A percentile compares a stretch with the other conserved stretches of the same genome.
Evolutionary conservation across 2,888 invertebrate species (phyloP).

Genomic region (Monoplex corrugatus): DNA sequence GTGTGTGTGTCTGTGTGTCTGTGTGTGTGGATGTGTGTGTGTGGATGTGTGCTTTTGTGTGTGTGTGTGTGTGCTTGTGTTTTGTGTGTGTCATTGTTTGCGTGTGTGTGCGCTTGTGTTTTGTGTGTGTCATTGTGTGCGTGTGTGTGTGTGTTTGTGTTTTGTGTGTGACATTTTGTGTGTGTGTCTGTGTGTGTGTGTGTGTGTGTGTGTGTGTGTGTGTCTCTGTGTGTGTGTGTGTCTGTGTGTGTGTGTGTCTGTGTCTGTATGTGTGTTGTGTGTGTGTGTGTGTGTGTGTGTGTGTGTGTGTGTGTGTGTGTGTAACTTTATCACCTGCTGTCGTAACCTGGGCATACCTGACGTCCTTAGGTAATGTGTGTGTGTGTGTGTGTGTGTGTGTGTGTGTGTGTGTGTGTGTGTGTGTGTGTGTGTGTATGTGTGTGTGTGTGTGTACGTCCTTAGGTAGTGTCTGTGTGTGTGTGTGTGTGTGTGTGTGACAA

Average conservation of each 20-base stretch:
- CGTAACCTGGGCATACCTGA: slow-evolving; percentile 90
- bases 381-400: neutral
- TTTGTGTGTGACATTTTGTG: too few relatives aligned
- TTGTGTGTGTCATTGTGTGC: neutral
- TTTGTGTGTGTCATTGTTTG: neutral
- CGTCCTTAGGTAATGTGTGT: slow-evolving; percentile 82
- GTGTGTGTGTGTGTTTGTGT: too few relatives aligned
- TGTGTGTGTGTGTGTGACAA: too few relatives aligned
- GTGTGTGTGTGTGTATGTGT: neutral
- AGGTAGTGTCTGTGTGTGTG: neutral
- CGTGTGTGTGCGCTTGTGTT: neutral
- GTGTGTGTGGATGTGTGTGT: too few relatives aligned
- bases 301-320: too few relatives aligned
- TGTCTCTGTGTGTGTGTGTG: neutral
- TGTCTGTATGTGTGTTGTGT: neutral
- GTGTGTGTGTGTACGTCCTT: neutral
- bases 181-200: too few relatives aligned
- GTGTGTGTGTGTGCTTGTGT: neutral
- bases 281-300: too few relatives aligned
- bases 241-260: neutral
- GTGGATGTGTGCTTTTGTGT: too few relatives aligned
- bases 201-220: neutral
- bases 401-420: neutral
- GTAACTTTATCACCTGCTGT: slow-evolving; percentile 93
- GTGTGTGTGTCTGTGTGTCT: too few relatives aligned